phyloP scores from a whole-genome alignment of 2,797 vertebrate genomes.

The Eremophila alpestris region DNA sequence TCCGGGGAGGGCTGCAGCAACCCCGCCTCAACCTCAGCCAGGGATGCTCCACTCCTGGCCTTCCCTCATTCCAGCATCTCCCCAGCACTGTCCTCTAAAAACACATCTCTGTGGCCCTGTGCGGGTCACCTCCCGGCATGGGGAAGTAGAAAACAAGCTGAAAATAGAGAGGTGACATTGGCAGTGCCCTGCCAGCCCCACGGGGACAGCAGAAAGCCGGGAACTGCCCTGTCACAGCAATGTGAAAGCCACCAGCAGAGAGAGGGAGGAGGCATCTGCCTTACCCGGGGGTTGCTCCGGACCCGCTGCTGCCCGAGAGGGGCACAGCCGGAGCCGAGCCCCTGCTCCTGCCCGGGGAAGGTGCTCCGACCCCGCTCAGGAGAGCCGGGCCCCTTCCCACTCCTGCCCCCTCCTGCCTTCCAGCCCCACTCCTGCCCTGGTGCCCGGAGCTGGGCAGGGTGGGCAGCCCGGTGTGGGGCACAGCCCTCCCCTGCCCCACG shows the following conservation, averaged over 20 bases:
- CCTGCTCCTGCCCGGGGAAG: neutral
- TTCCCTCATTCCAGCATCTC: neutral
- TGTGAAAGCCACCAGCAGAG: neutral
- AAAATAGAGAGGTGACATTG: constrained; percentile 17
- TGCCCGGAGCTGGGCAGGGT: neutral
- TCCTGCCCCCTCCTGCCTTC: neutral
- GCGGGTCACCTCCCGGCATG: neutral
- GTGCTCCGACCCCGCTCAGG: rapidly evolving
- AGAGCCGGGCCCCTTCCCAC: neutral
- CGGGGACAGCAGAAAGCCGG: neutral
- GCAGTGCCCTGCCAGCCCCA: neutral
- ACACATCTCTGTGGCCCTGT: neutral
- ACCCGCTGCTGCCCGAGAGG: neutral
- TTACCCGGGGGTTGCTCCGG: rapidly evolving
- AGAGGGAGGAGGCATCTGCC: neutral
- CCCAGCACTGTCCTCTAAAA: rapidly evolving
- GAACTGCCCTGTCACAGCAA: neutral
- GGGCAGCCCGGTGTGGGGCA: rapidly evolving
- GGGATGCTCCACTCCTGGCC: rapidly evolving
- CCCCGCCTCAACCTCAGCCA: rapidly evolving
- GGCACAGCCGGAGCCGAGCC: rapidly evolving
- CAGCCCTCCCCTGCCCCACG: neutral
- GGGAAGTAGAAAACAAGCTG: neutral
- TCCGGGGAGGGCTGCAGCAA: neutral
- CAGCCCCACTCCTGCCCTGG: rapidly evolving